Evolutionary conservation across 2,797 vertebrate genomes (phyloP).

Genomic region (Luscinia luscinia): DNA sequence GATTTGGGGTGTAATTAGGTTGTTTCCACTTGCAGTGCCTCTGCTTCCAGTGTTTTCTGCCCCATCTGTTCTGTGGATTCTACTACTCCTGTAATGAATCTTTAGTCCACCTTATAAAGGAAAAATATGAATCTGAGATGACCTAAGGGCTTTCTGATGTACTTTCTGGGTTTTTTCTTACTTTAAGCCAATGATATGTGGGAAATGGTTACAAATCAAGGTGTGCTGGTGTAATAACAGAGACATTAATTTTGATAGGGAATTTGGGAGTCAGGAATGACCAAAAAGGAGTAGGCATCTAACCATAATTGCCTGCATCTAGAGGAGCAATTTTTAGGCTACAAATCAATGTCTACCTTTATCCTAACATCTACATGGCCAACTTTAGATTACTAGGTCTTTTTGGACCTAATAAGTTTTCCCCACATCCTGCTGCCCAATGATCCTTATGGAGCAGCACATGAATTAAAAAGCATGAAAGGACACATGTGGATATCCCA

Average conservation of each 20-base stretch:
- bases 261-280: rapidly evolving
- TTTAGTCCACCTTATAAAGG: not conserved
- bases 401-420: not conserved
- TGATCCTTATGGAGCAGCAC: not conserved
- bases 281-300: not conserved
- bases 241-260: not conserved
- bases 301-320: not conserved
- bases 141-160: not conserved
- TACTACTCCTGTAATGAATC: not conserved
- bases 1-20: not conserved
- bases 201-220: not conserved
- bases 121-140: not conserved
- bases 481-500: not conserved
- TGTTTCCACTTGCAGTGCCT: not conserved
- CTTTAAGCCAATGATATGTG: not conserved
- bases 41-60: not conserved
- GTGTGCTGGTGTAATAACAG: not conserved
- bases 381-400: not conserved
- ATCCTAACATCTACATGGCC: not conserved
- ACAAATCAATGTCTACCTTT: not conserved
- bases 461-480: not conserved
- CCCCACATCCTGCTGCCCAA: not conserved
- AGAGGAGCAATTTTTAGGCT: not conserved
- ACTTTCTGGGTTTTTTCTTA: not conserved
- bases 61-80: not conserved